These are phyloP conservation scores for Eidolon dupreanum DNA, from an alignment of 2,797 vertebrate species.

Conservation along the genomic window DNA sequence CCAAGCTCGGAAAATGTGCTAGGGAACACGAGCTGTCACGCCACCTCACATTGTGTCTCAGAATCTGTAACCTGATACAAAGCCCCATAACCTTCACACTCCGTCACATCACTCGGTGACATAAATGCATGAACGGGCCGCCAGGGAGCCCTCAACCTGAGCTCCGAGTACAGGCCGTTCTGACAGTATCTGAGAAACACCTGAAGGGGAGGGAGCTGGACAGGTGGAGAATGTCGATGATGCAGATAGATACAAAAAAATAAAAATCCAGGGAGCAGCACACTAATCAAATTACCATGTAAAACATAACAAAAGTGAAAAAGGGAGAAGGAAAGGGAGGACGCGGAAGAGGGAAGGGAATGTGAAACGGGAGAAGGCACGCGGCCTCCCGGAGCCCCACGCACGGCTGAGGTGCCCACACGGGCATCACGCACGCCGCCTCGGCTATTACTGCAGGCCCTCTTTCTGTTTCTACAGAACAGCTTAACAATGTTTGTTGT, in stretches of 20 bases:
- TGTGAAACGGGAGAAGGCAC: neutral
- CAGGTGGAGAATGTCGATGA: neutral
- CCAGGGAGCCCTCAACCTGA: neutral
- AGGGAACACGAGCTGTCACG: constrained; percentile 6
- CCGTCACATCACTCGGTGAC: constrained; percentile 4
- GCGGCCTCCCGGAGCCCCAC: neutral
- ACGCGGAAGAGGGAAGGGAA: neutral
- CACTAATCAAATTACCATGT: neutral
- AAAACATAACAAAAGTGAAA: neutral
- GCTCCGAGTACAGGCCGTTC: constrained; percentile 64
- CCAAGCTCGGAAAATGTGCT: neutral
- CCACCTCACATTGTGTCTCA: neutral
- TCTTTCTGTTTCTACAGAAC: neutral
- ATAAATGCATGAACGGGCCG: neutral
- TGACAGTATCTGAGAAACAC: neutral
- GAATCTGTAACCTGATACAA: constrained; percentile 43
- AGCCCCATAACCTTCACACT: constrained; percentile 33
- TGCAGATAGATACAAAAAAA: neutral
- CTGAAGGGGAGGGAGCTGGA: fast-evolving
- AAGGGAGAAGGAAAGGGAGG: neutral
- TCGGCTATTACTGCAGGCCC: too few species aligned
- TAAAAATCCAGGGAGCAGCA: neutral
- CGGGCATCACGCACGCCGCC: fast-evolving
- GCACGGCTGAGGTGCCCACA: fast-evolving
- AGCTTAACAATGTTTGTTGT: neutral